A percentile compares a stretch with the other conserved stretches of the same genome.
Evolutionary conservation across 2,113 vertebrate species (phyloP).

Genomic region (Dicrurus megarhynchus): DNA sequence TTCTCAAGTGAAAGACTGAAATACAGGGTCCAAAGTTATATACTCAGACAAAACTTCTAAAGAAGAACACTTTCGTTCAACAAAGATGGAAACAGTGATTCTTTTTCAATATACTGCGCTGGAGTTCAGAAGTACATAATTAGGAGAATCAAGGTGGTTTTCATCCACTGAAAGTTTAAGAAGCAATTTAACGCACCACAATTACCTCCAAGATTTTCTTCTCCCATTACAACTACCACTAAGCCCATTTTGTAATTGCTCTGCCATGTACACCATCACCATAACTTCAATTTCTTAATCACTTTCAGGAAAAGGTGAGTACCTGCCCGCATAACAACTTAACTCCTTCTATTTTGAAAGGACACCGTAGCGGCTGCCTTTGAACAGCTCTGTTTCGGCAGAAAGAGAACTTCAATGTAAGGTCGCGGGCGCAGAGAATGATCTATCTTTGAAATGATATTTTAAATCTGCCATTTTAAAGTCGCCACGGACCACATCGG

Average conservation of each 20-base stretch:
- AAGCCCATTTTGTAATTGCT: neutral
- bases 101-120: neutral
- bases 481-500: neutral
- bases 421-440: fast-evolving
- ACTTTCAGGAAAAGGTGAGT: neutral
- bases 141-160: neutral
- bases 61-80: neutral
- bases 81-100: neutral
- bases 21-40: neutral
- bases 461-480: neutral
- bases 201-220: neutral
- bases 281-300: neutral
- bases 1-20: neutral
- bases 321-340: neutral
- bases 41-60: neutral
- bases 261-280: neutral
- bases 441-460: neutral
- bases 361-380: fast-evolving
- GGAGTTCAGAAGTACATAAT: neutral
- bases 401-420: neutral
- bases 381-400: neutral
- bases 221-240: neutral
- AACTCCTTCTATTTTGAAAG: neutral
- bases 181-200: neutral
- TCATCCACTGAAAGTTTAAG: neutral